Evolutionary conservation across 2,113 vertebrate genomes (phyloP), one percentile per base, ranked within the genome.

Genomic region (Cochlearius cochlearius): DNA sequence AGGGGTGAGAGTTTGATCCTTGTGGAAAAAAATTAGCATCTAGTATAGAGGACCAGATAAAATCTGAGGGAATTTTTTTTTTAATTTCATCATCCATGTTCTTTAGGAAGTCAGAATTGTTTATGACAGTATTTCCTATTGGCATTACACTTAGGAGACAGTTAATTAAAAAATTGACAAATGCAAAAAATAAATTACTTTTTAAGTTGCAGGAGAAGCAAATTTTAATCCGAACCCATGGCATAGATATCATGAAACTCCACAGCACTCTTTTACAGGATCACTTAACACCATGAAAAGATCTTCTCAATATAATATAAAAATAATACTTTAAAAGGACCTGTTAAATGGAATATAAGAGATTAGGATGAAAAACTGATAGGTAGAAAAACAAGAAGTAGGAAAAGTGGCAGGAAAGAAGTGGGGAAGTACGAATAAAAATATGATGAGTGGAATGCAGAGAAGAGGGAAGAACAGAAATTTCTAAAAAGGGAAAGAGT

Each of bases 31-130:
- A 69, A 63, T 0, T 11, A 50, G 4, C 18, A 91, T 11, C 11
- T n/a, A 3, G 2, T 60, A 52, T 10, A 47, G 36, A 22, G 62
- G 15, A 62, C 9, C 34, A 82, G 10, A 41, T n/a, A 50, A 77
- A 69, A 63, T 32, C 20, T 75, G 20, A 80, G n/a, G 2, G 2
- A 16, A 27, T 60, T 53, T 86, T 38, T 47, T 59, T 49, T 7
- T 0, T 25, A 41, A 25, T 68, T 25, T 68, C 16, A 49, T 69
- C 0, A 0, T 60, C 3, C 9, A 20, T 66, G 10, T 79, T 36
- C 11, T 39, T 72, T 49, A 72, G 18, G 29, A 81, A 72, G 3
- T 58, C 25, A 58, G 8, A 69, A 73, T 25, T 73, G 1, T 17
- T 83, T 58, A 36, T 64, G 15, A 30, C 7, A 66, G 1, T 21